Percentiles rank a stretch among this genome's conserved stretches.
Conservation (phyloP, 2,113 vertebrate genomes). For the Hyperopisus bebe region DNA sequence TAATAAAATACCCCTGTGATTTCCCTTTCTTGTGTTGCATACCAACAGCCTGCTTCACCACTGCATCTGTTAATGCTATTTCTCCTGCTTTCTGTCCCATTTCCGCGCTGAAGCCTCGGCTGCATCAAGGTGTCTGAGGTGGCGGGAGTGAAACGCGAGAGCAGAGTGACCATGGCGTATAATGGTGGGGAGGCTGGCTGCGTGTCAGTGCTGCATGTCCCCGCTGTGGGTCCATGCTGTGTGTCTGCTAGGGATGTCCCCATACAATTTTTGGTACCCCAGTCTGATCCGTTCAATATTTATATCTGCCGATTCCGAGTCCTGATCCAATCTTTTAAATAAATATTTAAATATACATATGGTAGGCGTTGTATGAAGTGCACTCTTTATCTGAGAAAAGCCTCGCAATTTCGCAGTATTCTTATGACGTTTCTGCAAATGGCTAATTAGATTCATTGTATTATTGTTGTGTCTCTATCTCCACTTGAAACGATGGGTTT, state of each 20-base stretch:
- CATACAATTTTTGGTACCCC: not conserved
- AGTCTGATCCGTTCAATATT: not conserved
- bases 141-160: not conserved
- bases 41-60: constrained; percentile 54
- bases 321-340: not conserved
- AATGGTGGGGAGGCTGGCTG: not conserved
- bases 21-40: constrained; percentile 56
- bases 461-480: not conserved
- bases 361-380: not conserved
- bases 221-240: not conserved
- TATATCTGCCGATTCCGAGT: not conserved
- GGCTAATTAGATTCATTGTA: not conserved
- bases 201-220: not conserved
- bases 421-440: not conserved
- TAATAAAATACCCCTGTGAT: constrained; percentile 59
- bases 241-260: not conserved
- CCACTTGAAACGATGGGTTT: not conserved
- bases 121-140: constrained; percentile 53
- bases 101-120: constrained; percentile 58
- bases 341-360: not conserved
- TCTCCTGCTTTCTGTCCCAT: constrained; percentile 66
- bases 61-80: constrained; percentile 58
- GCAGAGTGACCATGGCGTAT: not conserved
- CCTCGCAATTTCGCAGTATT: not conserved
- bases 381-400: not conserved